Evolutionary conservation across 2,797 vertebrate species (phyloP), one percentile per base, ranked within the genome.

Genomic region (Coregonus sp.): DNA sequence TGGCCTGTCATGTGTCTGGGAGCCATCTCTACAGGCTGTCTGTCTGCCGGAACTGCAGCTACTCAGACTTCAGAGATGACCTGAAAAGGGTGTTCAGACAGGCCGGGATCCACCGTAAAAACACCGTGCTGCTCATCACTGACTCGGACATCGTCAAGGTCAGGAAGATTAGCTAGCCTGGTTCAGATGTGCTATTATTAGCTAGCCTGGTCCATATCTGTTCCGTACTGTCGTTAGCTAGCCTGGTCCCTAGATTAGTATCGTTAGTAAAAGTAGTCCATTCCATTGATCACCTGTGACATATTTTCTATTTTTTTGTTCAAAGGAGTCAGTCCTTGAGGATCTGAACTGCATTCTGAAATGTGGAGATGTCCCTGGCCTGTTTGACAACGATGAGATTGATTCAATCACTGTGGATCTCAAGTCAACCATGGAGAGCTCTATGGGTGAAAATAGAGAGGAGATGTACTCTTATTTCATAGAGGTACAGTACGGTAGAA

Each of bases 311-410:
- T 47, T 47, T 47, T 47, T 47, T 47, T 47, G 40, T 47, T 11
- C 40, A 47, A 47, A 92, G 91, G 85, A 85, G 5, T 61, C 52
- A 0, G 80, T 94, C 86, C 78, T 88, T 73, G 91, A 91, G 77
- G 84, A 90, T 75, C 73, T 90, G 77, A 91, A 84, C 74, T 86
- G 78, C 18, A 76, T 88, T 70, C 20, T 93, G 78, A 91, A 75
- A 50, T 82, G 75, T 61, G 86, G 88, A 47, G 86, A 88, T 35
- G 81, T 87, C 6, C 84, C 85, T 16, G 83, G 83, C 59, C 70
- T 91, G 4, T 92, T 88, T 81, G 90, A 92, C 67, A 87, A 85
- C 6, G 89, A 91, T 2, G 91, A 91, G 33, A 37, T 89, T 75
- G 88, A 89, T 69, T 86, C 80, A 2, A 79, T 91, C 65, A 47